phyloP scores from a whole-genome alignment of 2,113 vertebrate species.

The Neopipo cinnamomea region DNA sequence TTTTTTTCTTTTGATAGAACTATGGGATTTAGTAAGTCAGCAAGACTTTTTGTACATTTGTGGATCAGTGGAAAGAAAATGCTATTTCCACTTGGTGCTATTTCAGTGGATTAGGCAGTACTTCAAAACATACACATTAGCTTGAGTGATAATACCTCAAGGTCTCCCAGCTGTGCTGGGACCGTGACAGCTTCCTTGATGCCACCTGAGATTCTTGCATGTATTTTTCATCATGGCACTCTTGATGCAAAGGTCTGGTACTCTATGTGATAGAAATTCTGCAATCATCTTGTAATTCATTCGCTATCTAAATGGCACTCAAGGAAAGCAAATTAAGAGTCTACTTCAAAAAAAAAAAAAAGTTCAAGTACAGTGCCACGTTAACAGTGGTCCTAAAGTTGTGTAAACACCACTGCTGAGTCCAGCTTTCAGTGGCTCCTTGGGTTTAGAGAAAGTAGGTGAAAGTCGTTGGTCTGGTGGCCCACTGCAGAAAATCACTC shows the following conservation, averaged over 20 bases:
- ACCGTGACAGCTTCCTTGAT: neutral
- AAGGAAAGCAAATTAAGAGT: neutral
- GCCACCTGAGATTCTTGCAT: neutral
- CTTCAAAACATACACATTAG: neutral
- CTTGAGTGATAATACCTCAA: neutral
- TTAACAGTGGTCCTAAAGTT: neutral
- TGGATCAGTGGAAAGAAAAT: slow-evolving; percentile 16
- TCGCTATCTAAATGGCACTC: neutral
- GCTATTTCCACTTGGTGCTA: slow-evolving; percentile 23
- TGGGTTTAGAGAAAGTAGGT: neutral
- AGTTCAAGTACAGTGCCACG: neutral
- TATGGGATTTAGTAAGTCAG: slow-evolving; percentile 11
- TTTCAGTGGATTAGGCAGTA: slow-evolving; percentile 40
- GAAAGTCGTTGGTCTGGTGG: neutral
- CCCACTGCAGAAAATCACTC: neutral
- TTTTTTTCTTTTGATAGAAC: neutral
- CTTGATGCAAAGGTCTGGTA: neutral
- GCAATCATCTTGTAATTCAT: neutral
- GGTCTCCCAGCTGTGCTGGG: neutral
- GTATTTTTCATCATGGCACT: neutral
- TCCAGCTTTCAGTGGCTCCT: neutral
- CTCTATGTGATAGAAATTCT: neutral
- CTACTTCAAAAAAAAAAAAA: neutral
- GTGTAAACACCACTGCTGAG: neutral
- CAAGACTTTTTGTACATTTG: neutral